A percentile compares a stretch with the other conserved stretches of the same genome.
phyloP scores from a whole-genome alignment of 2,797 vertebrate genomes.

The Balearica regulorum region DNA sequence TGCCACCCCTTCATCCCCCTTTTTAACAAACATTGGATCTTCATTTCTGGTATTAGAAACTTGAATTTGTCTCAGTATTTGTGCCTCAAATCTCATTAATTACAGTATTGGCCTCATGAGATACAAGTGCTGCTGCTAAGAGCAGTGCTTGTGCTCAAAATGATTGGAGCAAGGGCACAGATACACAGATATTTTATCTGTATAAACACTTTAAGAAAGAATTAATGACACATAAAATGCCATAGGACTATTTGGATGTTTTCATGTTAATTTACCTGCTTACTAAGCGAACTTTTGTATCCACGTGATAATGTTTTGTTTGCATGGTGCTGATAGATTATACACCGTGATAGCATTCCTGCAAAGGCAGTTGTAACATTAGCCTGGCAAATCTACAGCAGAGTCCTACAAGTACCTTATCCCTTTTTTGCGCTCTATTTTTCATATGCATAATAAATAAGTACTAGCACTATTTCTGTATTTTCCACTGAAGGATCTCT shows the following conservation, averaged over 20 bases:
- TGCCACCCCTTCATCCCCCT: conserved; percentile 7
- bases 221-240: background rate
- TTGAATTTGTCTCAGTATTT: conserved; percentile 48
- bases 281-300: background rate
- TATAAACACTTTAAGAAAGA: background rate
- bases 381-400: conserved; percentile 26
- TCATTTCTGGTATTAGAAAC: conserved; percentile 44
- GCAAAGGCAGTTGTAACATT: background rate
- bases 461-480: background rate
- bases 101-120: conserved; percentile 63
- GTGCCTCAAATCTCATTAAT: conserved; percentile 71
- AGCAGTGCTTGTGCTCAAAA: conserved; percentile 59
- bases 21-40: conserved; percentile 52
- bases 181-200: background rate
- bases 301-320: background rate
- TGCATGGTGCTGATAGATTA: background rate
- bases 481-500: background rate
- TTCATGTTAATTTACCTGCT: background rate
- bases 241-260: background rate
- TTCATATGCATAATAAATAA: background rate
- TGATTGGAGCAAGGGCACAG: conserved; percentile 53
- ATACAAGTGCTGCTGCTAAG: conserved; percentile 56
- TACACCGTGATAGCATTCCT: background rate
- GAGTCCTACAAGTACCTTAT: conserved; percentile 5
- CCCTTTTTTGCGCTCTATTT: background rate